Evolutionary conservation across 1,140 invertebrate species (phyloP).

Genomic region (Polypedilum pembai): DNA sequence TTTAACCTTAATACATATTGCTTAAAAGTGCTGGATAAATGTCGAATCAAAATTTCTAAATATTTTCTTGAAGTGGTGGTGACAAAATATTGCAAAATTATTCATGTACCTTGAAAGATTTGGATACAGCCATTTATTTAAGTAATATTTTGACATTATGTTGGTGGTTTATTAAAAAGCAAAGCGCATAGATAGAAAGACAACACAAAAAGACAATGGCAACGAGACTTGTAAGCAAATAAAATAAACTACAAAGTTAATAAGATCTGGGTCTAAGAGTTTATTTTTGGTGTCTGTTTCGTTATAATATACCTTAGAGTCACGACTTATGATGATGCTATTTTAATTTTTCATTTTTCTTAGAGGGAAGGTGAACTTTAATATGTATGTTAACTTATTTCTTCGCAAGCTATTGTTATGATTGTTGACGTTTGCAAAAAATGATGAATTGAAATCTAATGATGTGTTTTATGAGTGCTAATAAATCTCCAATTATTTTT

Average conservation of each 20-base stretch:
- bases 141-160: slow-evolving; percentile 10
- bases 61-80: background rate
- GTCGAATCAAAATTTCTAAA: no score
- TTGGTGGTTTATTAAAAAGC: no score
- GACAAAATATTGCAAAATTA: background rate
- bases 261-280: background rate
- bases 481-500: no score
- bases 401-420: no score
- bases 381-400: background rate
- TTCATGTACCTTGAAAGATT: background rate
- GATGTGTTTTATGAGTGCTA: no score
- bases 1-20: no score
- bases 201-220: background rate
- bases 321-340: slow-evolving; percentile 20
- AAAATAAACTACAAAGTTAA: background rate
- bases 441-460: no score
- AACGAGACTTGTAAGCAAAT: background rate
- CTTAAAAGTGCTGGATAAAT: no score
- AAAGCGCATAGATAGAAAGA: no score
- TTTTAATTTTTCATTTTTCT: slow-evolving; percentile 21
- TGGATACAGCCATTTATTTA: background rate
- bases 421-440: no score
- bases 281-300: background rate
- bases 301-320: background rate
- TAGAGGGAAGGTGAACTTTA: background rate